phyloP scores from a whole-genome alignment of 2,113 vertebrate genomes.

The Cephalophus harveyi region DNA sequence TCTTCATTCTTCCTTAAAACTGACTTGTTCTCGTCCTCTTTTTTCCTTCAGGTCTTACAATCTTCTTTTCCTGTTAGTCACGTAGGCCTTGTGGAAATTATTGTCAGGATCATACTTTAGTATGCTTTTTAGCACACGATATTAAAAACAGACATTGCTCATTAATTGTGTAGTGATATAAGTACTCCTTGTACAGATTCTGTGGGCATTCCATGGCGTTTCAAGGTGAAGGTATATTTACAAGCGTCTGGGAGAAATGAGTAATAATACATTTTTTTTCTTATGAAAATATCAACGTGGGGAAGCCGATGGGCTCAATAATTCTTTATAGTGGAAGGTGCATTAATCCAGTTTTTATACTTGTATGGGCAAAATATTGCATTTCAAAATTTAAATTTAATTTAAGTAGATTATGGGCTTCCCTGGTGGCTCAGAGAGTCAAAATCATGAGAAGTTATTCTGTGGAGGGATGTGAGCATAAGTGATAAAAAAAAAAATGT shows the following conservation, averaged over 20 bases:
- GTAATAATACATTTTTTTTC: not conserved
- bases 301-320: not conserved
- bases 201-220: not conserved
- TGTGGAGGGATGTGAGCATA: not conserved
- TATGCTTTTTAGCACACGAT: not conserved
- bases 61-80: not conserved
- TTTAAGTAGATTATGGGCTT: not conserved
- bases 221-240: not conserved
- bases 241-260: slow-evolving; percentile 34
- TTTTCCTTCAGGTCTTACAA: not conserved
- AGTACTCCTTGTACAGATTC: not conserved
- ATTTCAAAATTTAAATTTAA: not conserved
- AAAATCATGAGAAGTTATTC: not conserved
- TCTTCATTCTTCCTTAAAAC: not conserved
- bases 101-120: not conserved
- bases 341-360: not conserved
- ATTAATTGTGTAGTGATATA: not conserved
- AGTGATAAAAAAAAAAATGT: not conserved
- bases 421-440: not conserved
- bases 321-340: not conserved
- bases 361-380: not conserved
- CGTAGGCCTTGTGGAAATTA: not conserved
- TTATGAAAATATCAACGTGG: slow-evolving; percentile 24
- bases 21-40: not conserved
- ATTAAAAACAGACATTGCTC: slow-evolving; percentile 20